Base-by-base conservation (phyloP, 2,797 vertebrate genomes). In the Pelodytes ibericus region DNA sequence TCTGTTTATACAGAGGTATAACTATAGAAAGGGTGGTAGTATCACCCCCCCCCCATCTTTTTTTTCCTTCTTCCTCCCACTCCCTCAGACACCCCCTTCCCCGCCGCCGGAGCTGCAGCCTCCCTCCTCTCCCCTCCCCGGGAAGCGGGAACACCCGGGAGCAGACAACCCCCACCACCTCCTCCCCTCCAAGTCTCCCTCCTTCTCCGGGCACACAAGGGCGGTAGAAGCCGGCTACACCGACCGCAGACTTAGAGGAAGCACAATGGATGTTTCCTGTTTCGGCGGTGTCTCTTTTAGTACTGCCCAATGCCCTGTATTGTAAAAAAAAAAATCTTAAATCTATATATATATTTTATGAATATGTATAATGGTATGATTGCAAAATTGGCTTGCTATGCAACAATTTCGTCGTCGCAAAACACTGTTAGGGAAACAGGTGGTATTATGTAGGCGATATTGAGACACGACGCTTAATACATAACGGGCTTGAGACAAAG, bases 141-240 rank as follows among this genome's bases (percentile, higher is more conserved):
- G 83, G 80, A 78, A 67, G 80, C 83, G 79, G 53, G 81, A 82
- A 56, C 81, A 78, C 75, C 74, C 81, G 65, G 1, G 74, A 80
- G 75, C 73, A 75, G 80, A 72, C 47, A 72, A 56, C 80, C 80
- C 80, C 53, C 57, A 62, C 77, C 66, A 68, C 39, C 57, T 49
- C 49, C 65, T 60, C 51, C 36, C 47, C 59, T 41, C 39, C 68
- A 41, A 71, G 49, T 39, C 79, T 47, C 66, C 33, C 76, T 73
- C 68, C 63, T 78, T 74, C 30, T 51, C 78, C 81, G 71, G 64
- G 33, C 11, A 80, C 74, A 8, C 70, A 77, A 62, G 26, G 72
- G 89, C 58, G 67, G 2, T 22, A 69, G 85, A 88, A 61, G 58
- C 74, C 58, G 61, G 74, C 74, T 41, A 10, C 49, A 39, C 67